A percentile compares a stretch with the other conserved stretches of the same genome.
phyloP scores from a whole-genome alignment of 2,888 invertebrate species.

The Timema cristinae region DNA sequence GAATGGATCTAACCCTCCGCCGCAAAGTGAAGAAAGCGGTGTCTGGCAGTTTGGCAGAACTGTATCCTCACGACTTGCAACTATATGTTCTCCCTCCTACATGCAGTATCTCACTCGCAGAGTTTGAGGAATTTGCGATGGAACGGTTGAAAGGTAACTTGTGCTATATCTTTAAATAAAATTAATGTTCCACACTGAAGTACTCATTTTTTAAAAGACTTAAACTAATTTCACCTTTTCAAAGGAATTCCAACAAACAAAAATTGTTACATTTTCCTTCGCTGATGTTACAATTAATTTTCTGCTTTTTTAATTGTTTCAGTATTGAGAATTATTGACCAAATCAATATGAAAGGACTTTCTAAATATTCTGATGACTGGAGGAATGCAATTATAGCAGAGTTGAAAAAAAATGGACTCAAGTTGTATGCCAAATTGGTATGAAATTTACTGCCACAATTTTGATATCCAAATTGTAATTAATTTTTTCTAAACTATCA shows the following conservation, averaged over 20 bases:
- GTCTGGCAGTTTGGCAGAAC: constrained; percentile 19
- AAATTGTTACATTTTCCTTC: not conserved
- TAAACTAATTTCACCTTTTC: too few relatives aligned
- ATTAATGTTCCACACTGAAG: too few relatives aligned
- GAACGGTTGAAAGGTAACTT: constrained; percentile 66
- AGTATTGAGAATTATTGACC: constrained; percentile 73
- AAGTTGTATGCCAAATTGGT: constrained; percentile 47
- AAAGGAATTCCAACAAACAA: too few relatives aligned
- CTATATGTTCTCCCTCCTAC: constrained; percentile 74
- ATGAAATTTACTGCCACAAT: constrained; percentile 16
- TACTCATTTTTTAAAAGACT: too few relatives aligned
- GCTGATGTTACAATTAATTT: not conserved
- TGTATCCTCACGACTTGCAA: constrained; percentile 59
- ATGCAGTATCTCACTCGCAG: constrained; percentile 68
- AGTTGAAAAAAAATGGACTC: constrained; percentile 63
- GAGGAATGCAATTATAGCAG: constrained; percentile 52
- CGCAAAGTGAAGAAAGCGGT: constrained; percentile 5
- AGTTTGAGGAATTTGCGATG: constrained; percentile 83
- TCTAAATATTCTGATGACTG: constrained; percentile 35
- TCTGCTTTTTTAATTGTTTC: constrained; percentile 29
- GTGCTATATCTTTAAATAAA: too few relatives aligned
- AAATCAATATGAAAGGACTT: constrained; percentile 53
- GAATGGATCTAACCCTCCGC: not conserved
- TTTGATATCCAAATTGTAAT: not conserved
- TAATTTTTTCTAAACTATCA: not conserved